Evolutionary conservation across 2,113 vertebrate species (phyloP).

Genomic region (Empidonax traillii): DNA sequence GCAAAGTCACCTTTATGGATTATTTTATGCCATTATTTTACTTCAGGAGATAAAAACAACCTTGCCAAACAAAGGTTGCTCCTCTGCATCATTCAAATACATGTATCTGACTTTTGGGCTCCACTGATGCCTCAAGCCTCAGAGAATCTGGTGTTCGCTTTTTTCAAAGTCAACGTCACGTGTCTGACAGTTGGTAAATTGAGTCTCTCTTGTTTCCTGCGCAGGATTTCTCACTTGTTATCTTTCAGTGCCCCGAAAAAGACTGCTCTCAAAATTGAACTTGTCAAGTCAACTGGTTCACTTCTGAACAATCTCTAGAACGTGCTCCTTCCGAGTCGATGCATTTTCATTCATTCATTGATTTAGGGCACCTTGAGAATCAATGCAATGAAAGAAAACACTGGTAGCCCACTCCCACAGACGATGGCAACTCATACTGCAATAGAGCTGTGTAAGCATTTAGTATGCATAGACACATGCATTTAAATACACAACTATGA

Average conservation of each 20-base stretch:
- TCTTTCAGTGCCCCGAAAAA: slow-evolving; percentile 40
- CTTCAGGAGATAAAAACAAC: background rate
- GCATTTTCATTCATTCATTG: background rate
- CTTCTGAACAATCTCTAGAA: slow-evolving; percentile 7
- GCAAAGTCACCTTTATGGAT: background rate
- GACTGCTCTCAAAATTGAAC: slow-evolving; percentile 62
- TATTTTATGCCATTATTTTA: background rate
- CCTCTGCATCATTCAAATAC: background rate
- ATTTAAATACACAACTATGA: background rate
- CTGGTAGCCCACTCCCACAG: background rate
- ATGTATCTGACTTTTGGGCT: background rate
- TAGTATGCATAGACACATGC: background rate
- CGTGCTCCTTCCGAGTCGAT: fast-evolving
- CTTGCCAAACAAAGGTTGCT: background rate
- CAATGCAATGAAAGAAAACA: background rate
- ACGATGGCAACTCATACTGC: background rate
- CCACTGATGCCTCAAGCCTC: background rate
- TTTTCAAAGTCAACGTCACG: slow-evolving; percentile 40
- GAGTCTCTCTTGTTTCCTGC: slow-evolving; percentile 29
- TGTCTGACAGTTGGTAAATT: slow-evolving; percentile 61
- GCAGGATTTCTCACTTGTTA: slow-evolving; percentile 56
- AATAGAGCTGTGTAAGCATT: background rate
- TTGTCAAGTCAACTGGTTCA: slow-evolving; percentile 39
- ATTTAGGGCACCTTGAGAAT: background rate
- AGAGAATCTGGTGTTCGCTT: slow-evolving; percentile 2